Evolutionary conservation across 2,113 vertebrate genomes (phyloP), one percentile per base, ranked within the genome.

Genomic region (Verasper variegatus): DNA sequence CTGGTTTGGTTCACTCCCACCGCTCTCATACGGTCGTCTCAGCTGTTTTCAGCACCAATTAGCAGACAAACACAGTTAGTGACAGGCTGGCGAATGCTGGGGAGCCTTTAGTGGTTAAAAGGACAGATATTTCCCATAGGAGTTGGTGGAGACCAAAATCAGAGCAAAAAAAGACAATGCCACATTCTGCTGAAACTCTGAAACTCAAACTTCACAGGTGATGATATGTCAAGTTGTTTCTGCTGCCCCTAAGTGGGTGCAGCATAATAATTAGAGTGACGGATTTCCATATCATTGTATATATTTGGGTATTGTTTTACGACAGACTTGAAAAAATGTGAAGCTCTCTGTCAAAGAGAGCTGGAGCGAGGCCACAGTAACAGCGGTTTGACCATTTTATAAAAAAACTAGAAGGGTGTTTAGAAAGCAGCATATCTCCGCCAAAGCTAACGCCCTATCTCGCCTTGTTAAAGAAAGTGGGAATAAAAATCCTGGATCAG

Each of bases 321-420:
- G 61, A 45, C 60, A 35, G 9, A n/a, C 47, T 65, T 4, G 13
- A 51, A 51, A 20, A 17, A 51, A 51, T 8, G 0, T 51, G 17
- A 20, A 20, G 49, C 18, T 51, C 4, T 51, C 17, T 17, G 17
- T 51, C 1, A n/a, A 8, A 54, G 76, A 24, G n/a, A 51, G 55
- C 81, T 78, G 71, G 42, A 47, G 51, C 62, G 37, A 40, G 24
- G 24, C 35, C 64, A 51, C 55, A 66, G 20, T 54, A 37, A 21
- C n/a, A 65, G 45, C 37, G 62, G 45, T 45, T 10, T 24, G 24
- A 58, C 31, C 9, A 52, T 69, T 65, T 54, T 59, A 7, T 55
- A 42, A 20, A 51, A 3, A 55, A 7, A 37, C 35, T 37, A 10
- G 35, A 37, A 47, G 45, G 18, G 47, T 51, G 47, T 51, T 51